phyloP scores from a whole-genome alignment of 2,113 vertebrate species.

The Bos javanicus region DNA sequence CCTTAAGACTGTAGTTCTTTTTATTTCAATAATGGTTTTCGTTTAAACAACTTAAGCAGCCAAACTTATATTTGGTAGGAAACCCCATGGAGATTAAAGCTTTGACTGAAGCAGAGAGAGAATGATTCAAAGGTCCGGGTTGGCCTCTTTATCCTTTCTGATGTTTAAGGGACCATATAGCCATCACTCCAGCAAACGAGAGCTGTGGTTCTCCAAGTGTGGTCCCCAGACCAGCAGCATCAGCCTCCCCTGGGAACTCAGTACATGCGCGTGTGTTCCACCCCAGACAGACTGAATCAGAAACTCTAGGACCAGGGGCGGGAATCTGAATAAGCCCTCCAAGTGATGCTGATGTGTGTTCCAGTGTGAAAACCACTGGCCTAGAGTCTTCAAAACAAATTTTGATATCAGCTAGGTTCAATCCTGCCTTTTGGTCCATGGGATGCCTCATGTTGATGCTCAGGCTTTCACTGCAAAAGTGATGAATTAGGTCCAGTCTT shows the following conservation, averaged over 20 bases:
- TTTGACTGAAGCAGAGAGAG: neutral
- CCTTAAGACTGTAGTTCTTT: neutral
- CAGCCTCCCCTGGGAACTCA: too few relatives aligned
- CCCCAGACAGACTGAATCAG: neutral
- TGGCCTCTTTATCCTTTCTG: neutral
- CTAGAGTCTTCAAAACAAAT: neutral
- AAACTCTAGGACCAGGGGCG: accelerated
- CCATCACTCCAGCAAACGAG: neutral
- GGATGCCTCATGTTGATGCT: accelerated
- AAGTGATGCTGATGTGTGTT: neutral
- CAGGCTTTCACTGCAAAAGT: neutral
- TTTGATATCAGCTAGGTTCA: neutral
- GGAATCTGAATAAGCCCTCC: accelerated
- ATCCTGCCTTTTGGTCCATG: neutral
- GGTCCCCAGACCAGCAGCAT: neutral
- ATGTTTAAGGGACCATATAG: neutral
- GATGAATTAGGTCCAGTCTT: neutral
- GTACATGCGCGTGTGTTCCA: accelerated
- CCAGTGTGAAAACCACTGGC: neutral
- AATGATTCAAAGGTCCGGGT: accelerated
- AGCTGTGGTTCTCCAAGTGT: too few relatives aligned
- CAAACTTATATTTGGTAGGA: neutral
- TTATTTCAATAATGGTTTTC: neutral
- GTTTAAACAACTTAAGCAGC: neutral
- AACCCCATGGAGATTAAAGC: neutral